Percentiles rank a stretch among this genome's conserved stretches.
phyloP scores from a whole-genome alignment of 1,140 invertebrate species.

The Oncopeltus fasciatus region DNA sequence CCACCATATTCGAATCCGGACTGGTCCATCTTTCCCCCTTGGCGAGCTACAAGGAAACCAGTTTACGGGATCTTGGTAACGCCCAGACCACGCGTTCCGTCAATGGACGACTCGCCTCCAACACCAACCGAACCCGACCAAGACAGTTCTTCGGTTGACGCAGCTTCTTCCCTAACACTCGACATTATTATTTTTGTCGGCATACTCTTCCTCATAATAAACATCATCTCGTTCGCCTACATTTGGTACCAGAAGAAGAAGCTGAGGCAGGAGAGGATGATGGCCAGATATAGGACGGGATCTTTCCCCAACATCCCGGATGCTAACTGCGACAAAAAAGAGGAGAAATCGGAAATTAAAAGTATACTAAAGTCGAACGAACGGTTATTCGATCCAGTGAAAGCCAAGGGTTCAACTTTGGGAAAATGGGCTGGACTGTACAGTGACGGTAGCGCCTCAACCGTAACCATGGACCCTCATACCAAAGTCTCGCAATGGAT shows the following conservation, averaged over 20 bases:
- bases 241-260: conserved; percentile 62
- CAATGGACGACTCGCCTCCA: conserved; percentile 1
- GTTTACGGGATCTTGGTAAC: background rate
- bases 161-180: conserved; percentile 32
- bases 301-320: conserved; percentile 15
- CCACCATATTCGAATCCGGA: background rate
- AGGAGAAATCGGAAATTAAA: conserved; percentile 30
- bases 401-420: conserved; percentile 27
- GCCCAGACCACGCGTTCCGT: background rate
- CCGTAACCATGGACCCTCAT: conserved; percentile 53
- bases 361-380: conserved; percentile 39
- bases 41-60: background rate
- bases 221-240: conserved; percentile 56
- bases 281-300: conserved; percentile 28
- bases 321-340: conserved; percentile 23
- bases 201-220: conserved; percentile 64
- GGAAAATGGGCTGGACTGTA: conserved; percentile 48
- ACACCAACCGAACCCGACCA: conserved; percentile 9
- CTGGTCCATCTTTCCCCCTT: background rate
- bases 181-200: conserved; percentile 62
- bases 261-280: conserved; percentile 33
- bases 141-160: background rate
- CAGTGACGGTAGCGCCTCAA: conserved; percentile 57
- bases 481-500: conserved; percentile 77
- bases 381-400: conserved; percentile 41